A percentile compares a stretch with the other conserved stretches of the same genome.
Evolutionary conservation across 2,113 vertebrate genomes (phyloP).

Genomic region (Cryptomyrus ogoouensis): DNA sequence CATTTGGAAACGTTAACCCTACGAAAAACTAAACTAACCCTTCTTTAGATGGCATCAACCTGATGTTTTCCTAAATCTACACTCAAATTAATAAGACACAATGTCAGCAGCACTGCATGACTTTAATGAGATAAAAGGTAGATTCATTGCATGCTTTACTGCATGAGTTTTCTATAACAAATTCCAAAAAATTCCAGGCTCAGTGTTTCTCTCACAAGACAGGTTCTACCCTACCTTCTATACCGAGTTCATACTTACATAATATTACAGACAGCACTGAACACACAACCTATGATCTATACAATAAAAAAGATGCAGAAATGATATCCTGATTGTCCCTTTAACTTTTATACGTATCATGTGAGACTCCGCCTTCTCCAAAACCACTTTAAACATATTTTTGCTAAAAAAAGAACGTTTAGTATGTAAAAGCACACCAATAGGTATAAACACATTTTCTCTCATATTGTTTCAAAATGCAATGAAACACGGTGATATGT

Average conservation of each 20-base stretch:
- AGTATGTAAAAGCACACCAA: not conserved
- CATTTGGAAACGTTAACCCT: conserved; percentile 73
- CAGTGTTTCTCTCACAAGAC: not conserved
- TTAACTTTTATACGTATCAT: not conserved
- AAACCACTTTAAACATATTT: not conserved
- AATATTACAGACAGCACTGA: not conserved
- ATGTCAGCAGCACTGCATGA: not conserved
- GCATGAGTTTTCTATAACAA: not conserved
- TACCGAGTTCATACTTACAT: not conserved
- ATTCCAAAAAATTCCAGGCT: not conserved
- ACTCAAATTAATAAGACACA: conserved; percentile 27
- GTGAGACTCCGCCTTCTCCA: not conserved
- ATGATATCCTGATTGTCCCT: not conserved
- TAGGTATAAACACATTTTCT: not conserved
- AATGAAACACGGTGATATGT: not conserved
- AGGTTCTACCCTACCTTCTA: not conserved
- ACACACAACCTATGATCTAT: not conserved
- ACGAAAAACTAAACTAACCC: conserved; percentile 65
- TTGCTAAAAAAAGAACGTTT: not conserved
- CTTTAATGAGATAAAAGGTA: conserved; percentile 8
- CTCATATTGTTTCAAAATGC: not conserved
- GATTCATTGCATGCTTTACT: not conserved
- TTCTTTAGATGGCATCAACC: conserved; percentile 53
- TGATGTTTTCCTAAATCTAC: conserved; percentile 42
- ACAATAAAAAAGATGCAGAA: not conserved